Evolutionary conservation across 2,113 vertebrate species (phyloP), one percentile per base, ranked within the genome.

Genomic region (Nibea albiflora): DNA sequence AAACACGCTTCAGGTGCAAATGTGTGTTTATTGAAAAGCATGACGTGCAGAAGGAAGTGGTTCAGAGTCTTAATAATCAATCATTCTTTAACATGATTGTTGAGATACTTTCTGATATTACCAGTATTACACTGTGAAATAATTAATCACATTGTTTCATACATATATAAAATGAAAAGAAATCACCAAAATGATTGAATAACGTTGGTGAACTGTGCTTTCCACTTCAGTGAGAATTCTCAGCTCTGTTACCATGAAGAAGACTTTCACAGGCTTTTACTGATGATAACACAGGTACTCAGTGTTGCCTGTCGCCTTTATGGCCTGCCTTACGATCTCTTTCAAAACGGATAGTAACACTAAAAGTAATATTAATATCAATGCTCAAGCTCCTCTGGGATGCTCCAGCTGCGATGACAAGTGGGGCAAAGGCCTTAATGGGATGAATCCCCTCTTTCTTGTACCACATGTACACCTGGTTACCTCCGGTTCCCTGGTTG

Each of bases 331-430:
- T 39, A 7, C 8, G 35, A 39, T 39, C 1, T 39, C 2, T 2
- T 9, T 0, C 0, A 10, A 54, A 0, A 53, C 7, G 6, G 7
- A 0, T 35, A 6, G 1, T 26, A 26, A 26, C 2, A 26, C 1
- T 26, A 26, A 26, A n/a, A n/a, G n/a, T n/a, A n/a, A 26, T 26
- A 26, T 26, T 2, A 26, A 26, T 26, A 26, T 26, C 24, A 26
- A 26, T 26, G 24, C 24, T 2, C 24, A 6, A 35, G 31, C 7
- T 16, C 0, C 20, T 11, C 0, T 39, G 17, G 28, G 2, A 28
- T 28, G 28, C 24, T 26, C 24, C 24, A 26, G 24, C 24, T 26
- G 1, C 2, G 24, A 26, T 26, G 24, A 26, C 24, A 26, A 26
- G 24, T 26, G 24, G 24, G 24, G 24, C 24, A 26, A 26, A 26